Conservation (phyloP, 2,797 vertebrate genomes). For the Molossus molossus region DNA sequence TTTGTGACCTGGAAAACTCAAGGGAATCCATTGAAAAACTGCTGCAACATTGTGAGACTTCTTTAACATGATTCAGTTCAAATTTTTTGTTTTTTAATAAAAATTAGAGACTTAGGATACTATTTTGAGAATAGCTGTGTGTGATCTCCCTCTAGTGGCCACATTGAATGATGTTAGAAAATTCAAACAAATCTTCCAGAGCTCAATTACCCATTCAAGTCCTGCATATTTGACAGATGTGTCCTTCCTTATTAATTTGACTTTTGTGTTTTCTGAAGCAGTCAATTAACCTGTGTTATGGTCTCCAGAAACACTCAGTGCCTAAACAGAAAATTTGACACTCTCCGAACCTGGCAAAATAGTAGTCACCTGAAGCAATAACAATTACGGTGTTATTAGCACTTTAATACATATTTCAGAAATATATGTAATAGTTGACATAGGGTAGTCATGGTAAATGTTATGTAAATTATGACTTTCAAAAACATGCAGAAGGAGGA, state of each 20-base stretch:
- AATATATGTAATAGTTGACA: neutral
- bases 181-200: neutral
- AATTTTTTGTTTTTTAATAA: neutral
- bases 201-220: neutral
- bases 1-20: neutral
- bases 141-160: conserved; percentile 76
- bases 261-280: neutral
- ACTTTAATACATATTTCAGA: neutral
- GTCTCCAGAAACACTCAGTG: neutral
- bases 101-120: neutral
- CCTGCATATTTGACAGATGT: neutral
- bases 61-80: neutral
- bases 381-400: neutral
- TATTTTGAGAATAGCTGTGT: neutral
- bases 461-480: neutral
- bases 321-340: neutral
- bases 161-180: neutral
- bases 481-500: neutral
- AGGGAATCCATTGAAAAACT: neutral
- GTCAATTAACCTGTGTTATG: neutral
- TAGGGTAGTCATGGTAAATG: neutral
- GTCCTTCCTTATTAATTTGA: neutral
- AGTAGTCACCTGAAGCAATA: neutral
- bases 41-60: neutral
- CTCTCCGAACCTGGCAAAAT: neutral